Percentiles rank a stretch among this genome's conserved stretches.
phyloP scores from a whole-genome alignment of 1,140 invertebrate species.

The Holotrichia oblita region DNA sequence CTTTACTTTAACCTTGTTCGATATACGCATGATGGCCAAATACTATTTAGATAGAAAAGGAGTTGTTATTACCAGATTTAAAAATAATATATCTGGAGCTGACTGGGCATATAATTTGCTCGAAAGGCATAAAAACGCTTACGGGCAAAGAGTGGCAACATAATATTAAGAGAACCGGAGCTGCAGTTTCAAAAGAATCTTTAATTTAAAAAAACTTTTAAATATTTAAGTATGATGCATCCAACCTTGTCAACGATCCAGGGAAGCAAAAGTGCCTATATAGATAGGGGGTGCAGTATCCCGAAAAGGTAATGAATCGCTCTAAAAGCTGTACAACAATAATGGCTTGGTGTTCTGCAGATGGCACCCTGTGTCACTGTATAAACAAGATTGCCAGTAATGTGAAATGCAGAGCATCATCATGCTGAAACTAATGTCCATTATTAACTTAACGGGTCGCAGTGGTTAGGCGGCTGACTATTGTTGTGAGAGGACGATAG shows the following conservation, averaged over 20 bases:
- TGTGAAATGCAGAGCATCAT: no score
- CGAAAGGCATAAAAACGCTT: conserved; percentile 13
- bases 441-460: no score
- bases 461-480: no score
- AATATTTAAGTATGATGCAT: no score
- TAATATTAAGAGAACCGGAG: not conserved
- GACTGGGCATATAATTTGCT: conserved; percentile 22
- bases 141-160: not conserved
- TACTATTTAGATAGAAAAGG: conserved; percentile 37
- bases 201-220: not conserved
- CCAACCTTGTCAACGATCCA: no score
- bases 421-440: no score
- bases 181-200: not conserved
- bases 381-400: no score
- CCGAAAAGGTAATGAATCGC: not conserved
- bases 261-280: no score
- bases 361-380: no score
- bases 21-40: conserved; percentile 28
- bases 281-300: not conserved
- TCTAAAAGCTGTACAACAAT: not conserved
- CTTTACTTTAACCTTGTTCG: not conserved
- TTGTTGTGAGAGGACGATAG: no score
- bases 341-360: not conserved
- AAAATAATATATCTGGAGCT: conserved; percentile 30
- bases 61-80: no score